phyloP scores from a whole-genome alignment of 2,113 vertebrate genomes.

The Phalacrocorax aristotelis region DNA sequence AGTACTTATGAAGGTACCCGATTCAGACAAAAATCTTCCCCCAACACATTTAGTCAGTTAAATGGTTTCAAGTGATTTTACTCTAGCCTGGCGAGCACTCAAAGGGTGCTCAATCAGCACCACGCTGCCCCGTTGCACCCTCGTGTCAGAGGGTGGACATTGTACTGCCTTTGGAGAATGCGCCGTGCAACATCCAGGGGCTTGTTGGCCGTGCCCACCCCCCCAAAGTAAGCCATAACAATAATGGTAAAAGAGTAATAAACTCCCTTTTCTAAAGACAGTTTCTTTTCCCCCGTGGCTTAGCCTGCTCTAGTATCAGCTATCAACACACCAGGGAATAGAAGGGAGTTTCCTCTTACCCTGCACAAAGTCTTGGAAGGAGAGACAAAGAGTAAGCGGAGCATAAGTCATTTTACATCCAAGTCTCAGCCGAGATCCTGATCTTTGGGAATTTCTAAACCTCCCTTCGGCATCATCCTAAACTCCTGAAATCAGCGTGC shows the following conservation, averaged over 20 bases:
- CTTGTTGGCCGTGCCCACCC: fast-evolving
- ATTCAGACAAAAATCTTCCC: background rate
- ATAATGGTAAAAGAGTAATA: background rate
- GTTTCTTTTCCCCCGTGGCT: background rate
- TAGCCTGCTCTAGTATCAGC: background rate
- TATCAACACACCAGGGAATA: background rate
- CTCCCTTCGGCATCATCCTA: background rate
- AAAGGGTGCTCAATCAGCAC: background rate
- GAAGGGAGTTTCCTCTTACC: background rate
- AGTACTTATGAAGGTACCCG: background rate
- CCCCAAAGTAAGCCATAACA: background rate
- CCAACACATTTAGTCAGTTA: background rate
- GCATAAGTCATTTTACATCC: background rate
- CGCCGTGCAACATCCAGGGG: background rate
- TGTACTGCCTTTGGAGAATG: background rate
- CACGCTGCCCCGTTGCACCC: background rate
- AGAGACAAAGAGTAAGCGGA: background rate
- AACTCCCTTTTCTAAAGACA: background rate
- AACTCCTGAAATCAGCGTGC: background rate
- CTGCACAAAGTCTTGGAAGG: background rate
- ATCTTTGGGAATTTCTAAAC: background rate
- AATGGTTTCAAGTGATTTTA: background rate
- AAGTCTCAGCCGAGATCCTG: background rate
- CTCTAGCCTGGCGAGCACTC: background rate
- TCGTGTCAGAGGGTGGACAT: background rate